Conservation (phyloP, 2,113 vertebrate genomes). For the Tauraco erythrolophus region DNA sequence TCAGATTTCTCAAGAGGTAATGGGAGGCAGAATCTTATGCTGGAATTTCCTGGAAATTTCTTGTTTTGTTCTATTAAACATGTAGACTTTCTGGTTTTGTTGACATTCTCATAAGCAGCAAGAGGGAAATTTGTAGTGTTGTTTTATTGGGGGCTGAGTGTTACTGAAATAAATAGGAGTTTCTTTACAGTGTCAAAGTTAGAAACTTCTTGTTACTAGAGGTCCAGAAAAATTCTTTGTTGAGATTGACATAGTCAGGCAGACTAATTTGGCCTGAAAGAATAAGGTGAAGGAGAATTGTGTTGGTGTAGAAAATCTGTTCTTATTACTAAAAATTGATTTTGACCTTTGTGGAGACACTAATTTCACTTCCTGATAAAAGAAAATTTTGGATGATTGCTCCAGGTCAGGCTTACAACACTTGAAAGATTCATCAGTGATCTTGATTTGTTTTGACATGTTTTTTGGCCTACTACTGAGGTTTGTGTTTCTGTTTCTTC, state of each 20-base stretch:
- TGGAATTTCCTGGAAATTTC: neutral
- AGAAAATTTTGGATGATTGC: neutral
- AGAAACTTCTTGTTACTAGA: neutral
- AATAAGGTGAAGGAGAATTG: neutral
- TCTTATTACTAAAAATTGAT: neutral
- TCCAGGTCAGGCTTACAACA: neutral
- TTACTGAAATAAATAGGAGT: neutral
- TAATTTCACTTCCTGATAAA: neutral
- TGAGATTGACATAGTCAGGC: neutral
- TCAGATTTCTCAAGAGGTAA: neutral
- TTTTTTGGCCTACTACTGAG: neutral
- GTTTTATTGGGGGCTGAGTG: neutral
- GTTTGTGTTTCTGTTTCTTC: neutral
- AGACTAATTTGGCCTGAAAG: neutral
- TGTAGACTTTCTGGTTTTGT: neutral
- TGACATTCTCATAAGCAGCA: neutral
- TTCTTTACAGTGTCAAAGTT: neutral
- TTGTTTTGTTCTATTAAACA: neutral
- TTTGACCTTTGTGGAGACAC: constrained; percentile 6
- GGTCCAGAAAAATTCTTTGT: neutral
- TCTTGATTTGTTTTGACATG: neutral
- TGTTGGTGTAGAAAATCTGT: neutral
- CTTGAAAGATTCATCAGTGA: neutral
- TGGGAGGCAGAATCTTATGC: neutral
- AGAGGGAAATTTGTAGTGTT: neutral